Percentiles rank a stretch among this genome's conserved stretches.
These are phyloP conservation scores for Phrynocephalus forsythii DNA, from an alignment of 2,797 vertebrate species.

Conservation along the genomic window DNA sequence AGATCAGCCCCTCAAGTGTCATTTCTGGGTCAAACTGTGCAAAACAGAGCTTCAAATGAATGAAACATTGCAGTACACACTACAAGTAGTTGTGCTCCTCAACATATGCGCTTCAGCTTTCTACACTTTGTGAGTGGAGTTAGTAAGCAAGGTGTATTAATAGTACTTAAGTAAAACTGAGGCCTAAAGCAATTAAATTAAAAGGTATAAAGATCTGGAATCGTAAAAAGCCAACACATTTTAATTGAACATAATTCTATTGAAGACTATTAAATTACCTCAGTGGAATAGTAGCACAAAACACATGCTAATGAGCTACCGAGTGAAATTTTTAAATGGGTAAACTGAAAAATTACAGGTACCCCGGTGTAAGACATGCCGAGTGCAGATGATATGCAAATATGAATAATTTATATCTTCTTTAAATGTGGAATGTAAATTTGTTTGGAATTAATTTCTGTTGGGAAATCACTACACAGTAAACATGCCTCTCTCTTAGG, in stretches of 20 bases:
- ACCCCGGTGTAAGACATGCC: conserved; percentile 83
- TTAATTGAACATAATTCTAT: conserved; percentile 76
- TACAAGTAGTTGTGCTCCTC: not conserved
- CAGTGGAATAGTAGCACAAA: conserved; percentile 71
- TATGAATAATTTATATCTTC: conserved; percentile 92
- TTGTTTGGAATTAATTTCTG: conserved; percentile 84
- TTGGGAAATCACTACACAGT: conserved; percentile 79
- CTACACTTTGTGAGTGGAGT: conserved; percentile 55
- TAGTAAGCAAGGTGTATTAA: conserved; percentile 60
- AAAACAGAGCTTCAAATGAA: not conserved
- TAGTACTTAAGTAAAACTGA: conserved; percentile 68
- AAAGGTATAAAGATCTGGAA: conserved; percentile 70
- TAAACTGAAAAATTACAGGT: conserved; percentile 81
- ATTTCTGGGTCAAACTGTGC: not conserved
- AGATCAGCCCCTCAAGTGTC: not conserved
- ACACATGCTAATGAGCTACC: conserved; percentile 72
- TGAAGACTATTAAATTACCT: conserved; percentile 78
- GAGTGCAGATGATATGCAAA: conserved; percentile 85
- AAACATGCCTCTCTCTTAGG: conserved; percentile 75
- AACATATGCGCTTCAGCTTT: conserved; percentile 13
- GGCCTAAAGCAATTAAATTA: conserved; percentile 72
- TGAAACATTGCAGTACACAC: not conserved
- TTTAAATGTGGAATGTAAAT: conserved; percentile 91
- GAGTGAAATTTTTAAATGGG: conserved; percentile 76
- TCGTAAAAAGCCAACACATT: conserved; percentile 71